Conservation (phyloP, 2,797 vertebrate species). For the Prionace glauca region DNA sequence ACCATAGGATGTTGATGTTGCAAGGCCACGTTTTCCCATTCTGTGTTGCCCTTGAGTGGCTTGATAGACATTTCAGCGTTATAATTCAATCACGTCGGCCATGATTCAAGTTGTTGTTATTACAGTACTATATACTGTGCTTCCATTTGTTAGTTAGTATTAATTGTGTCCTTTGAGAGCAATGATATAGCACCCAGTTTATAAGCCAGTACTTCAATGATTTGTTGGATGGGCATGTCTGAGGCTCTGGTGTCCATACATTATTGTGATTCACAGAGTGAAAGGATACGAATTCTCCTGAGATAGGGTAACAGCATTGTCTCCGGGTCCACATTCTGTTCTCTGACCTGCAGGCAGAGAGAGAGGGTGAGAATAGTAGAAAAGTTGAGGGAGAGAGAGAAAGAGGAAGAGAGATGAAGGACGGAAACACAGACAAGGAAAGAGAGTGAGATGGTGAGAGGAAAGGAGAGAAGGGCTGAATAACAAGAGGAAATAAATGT, state of each 20-base stretch:
- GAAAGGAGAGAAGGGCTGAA: neutral
- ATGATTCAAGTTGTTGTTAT: neutral
- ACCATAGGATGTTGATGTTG: no score
- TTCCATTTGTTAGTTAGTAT: neutral
- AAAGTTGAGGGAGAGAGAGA: neutral
- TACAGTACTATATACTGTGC: neutral
- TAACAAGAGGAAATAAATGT: neutral
- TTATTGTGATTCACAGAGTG: conserved; percentile 30
- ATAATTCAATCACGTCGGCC: no score
- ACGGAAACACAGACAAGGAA: neutral
- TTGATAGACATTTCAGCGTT: no score
- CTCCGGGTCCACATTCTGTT: neutral
- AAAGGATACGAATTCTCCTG: neutral
- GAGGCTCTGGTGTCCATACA: neutral
- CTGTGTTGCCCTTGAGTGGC: no score
- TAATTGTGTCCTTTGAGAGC: neutral
- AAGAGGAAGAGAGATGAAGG: neutral
- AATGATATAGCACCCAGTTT: neutral
- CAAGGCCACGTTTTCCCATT: no score
- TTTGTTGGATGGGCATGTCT: conserved; percentile 18
- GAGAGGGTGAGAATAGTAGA: neutral
- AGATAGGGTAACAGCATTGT: neutral
- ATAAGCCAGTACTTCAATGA: conserved; percentile 38
- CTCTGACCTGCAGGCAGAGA: neutral
- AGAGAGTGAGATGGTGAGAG: neutral